Base-by-base conservation (phyloP, 2,797 vertebrate species). In the Halcyon chelicuti region DNA sequence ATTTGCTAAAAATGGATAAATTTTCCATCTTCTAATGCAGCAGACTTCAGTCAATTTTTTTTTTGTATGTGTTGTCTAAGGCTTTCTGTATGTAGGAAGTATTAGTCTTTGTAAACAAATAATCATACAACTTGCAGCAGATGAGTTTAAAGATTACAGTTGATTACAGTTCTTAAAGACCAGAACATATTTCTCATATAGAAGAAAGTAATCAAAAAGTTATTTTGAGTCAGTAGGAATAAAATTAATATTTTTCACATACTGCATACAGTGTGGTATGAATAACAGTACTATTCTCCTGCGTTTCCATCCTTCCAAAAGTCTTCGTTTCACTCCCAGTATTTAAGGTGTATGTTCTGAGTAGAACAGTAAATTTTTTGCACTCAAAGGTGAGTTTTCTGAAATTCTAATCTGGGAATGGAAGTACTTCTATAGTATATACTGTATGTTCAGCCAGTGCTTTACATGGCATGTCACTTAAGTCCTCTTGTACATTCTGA, bases 1-100 rank as follows among this genome's bases (percentile, higher is more conserved):
- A 98, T 98, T 98, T 98, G 74, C 96, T 97, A 97, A 98, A 97
- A 96, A 93, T 87, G 94, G 96, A 96, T 97, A 98, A 93, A 95
- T 97, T 66, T 93, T 97, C 88, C 70, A 66, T 97, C 85, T 89
- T 91, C 86, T 97, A 95, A 93, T 97, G 90, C 67, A 94, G 72
- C 54, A 96, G 92, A 93, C 79, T 95, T 98, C 91, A 95, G 90
- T 95, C 68, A 84, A 51, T 91, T 96, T 52, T 71, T 96, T 37
- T 93, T 96, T 90, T 95, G 61, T 31, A n/a, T 86, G 17, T 58
- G 6, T 93, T 83, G 70, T 83, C 68, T 90, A 79, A 87, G 83
- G 71, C 63, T 96, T 93, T 95, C n/a, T 96, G 3, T 97, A 88
- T 4, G 9, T 58, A 58, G 74, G 49, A 91, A 92, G 39, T 93